Evolutionary conservation across 2,888 invertebrate genomes (phyloP).

Genomic region (Hemistola chrysoprasaria): DNA sequence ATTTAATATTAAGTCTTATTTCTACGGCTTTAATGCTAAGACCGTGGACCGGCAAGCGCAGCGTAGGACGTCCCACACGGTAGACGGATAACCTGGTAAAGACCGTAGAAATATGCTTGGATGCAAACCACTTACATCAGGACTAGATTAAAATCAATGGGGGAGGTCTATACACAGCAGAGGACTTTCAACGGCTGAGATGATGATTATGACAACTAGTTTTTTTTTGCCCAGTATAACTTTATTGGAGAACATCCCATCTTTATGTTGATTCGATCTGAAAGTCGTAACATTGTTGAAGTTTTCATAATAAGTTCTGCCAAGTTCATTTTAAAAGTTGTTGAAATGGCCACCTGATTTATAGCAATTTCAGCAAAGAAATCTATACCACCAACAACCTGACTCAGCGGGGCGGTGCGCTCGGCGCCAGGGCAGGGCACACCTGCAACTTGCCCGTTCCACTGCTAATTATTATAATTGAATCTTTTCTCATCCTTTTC

Average conservation of each 20-base stretch:
- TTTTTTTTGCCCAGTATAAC: no score
- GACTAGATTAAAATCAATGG: no score
- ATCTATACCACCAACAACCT: constrained; percentile 6
- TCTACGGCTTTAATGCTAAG: no score
- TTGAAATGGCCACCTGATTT: constrained; percentile 8
- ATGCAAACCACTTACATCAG: no score
- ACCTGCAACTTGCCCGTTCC: constrained; percentile 15
- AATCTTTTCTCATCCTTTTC: constrained; percentile 31
- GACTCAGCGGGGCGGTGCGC: neutral
- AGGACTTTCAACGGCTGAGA: no score
- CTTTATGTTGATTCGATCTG: neutral
- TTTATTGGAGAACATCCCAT: neutral
- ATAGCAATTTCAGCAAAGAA: constrained; percentile 12
- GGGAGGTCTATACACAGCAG: no score
- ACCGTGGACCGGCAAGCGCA: no score
- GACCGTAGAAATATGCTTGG: no score
- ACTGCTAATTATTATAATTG: constrained; percentile 38
- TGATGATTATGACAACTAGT: no score
- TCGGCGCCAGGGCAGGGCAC: constrained; percentile 1
- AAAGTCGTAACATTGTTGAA: neutral
- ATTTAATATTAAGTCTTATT: no score
- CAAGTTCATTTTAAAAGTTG: constrained; percentile 13
- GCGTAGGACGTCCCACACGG: no score
- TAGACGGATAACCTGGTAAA: no score
- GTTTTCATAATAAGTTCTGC: constrained; percentile 4